Evolutionary conservation across 1,140 invertebrate species (phyloP).

Genomic region (Hycleus cichorii): DNA sequence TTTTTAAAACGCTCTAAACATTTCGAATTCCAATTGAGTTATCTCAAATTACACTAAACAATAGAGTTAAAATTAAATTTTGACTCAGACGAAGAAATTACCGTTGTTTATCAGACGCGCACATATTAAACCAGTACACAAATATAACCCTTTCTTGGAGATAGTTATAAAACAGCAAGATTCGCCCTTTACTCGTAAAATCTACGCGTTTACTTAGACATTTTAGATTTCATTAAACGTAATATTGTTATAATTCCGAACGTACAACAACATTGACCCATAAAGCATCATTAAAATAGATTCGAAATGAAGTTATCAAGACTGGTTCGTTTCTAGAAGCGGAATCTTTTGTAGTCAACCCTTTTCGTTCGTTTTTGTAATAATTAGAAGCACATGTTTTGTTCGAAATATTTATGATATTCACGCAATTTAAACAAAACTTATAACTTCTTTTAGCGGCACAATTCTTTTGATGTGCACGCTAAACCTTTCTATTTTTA

Average conservation of each 20-base stretch:
- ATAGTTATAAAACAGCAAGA: slow-evolving; percentile 19
- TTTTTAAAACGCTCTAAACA: background rate
- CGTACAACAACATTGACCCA: no score
- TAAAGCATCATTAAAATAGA: no score
- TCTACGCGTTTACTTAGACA: no score
- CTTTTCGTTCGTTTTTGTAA: background rate
- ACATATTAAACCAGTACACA: slow-evolving; percentile 14
- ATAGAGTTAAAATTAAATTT: slow-evolving; percentile 13
- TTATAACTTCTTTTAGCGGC: slow-evolving; percentile 18
- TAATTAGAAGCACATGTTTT: slow-evolving; percentile 26
- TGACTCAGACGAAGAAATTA: no score
- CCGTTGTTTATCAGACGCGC: slow-evolving; percentile 4
- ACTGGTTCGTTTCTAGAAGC: no score
- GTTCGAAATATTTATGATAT: slow-evolving; percentile 24
- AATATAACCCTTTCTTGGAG: slow-evolving; percentile 18
- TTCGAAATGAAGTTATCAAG: no score
- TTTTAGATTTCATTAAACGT: no score
- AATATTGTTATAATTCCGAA: no score
- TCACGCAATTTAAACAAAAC: slow-evolving; percentile 6
- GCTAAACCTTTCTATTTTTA: no score
- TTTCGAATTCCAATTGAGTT: background rate
- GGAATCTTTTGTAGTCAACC: no score
- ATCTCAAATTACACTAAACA: background rate
- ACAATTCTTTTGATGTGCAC: slow-evolving; percentile 3
- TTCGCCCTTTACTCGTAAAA: background rate